These are phyloP conservation scores for Otocyon megalotis DNA, from an alignment of 2,113 vertebrate species.

Conservation along the genomic window DNA sequence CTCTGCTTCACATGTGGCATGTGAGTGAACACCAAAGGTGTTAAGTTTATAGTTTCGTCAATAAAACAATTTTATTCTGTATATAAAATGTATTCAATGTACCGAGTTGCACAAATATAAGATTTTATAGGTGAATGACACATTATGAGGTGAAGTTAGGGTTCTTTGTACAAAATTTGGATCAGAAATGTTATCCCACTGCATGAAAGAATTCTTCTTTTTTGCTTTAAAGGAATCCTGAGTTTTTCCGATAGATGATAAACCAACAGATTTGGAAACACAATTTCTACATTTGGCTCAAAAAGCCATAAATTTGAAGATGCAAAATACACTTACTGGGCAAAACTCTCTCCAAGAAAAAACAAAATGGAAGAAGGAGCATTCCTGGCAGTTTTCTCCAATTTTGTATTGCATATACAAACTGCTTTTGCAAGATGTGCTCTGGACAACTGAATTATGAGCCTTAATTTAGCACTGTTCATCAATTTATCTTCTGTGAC, in stretches of 20 bases:
- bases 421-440: conserved; percentile 58
- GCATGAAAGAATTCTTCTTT: not conserved
- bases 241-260: conserved; percentile 40
- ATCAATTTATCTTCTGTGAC: conserved; percentile 71
- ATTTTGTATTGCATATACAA: conserved; percentile 47
- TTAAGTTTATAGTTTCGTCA: not conserved
- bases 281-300: conserved; percentile 56
- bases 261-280: conserved; percentile 19
- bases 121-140: not conserved
- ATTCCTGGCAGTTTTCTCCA: not conserved
- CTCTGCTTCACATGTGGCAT: not conserved
- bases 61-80: not conserved
- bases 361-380: conserved; percentile 32
- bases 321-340: conserved; percentile 31
- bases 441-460: conserved; percentile 72
- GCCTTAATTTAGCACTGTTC: conserved; percentile 63
- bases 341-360: conserved; percentile 52
- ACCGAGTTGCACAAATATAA: not conserved
- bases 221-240: conserved; percentile 4
- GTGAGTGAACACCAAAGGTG: not conserved
- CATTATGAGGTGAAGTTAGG: not conserved
- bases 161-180: not conserved
- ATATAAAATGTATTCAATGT: not conserved
- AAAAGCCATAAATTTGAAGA: conserved; percentile 62
- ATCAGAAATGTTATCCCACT: not conserved